These are phyloP conservation scores for Doryteuthis pealeii DNA, from an alignment of 1,140 invertebrate species.

Conservation along the genomic window DNA sequence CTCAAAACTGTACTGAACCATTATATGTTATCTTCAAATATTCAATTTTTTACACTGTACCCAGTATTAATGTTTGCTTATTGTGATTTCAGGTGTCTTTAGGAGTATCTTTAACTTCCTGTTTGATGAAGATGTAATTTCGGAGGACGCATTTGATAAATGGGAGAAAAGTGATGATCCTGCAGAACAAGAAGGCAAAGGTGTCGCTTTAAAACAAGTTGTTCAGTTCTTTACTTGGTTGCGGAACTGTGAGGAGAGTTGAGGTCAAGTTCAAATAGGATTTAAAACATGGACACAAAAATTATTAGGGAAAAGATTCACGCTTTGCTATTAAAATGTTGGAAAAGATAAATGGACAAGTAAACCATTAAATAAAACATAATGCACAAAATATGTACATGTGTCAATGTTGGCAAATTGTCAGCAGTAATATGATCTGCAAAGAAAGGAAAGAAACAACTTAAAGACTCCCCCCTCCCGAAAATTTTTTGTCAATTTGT, in stretches of 20 bases:
- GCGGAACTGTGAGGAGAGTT: conserved; percentile 59
- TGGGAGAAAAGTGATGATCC: conserved; percentile 65
- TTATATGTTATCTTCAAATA: too few relatives aligned
- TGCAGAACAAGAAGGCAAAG: conserved; percentile 65
- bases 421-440: too few relatives aligned
- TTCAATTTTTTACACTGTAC: too few relatives aligned
- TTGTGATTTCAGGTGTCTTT: conserved; percentile 60
- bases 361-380: too few relatives aligned
- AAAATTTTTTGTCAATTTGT: too few relatives aligned
- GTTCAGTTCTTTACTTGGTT: conserved; percentile 67
- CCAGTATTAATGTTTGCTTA: not conserved
- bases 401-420: too few relatives aligned
- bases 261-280: too few relatives aligned
- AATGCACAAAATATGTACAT: too few relatives aligned
- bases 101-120: conserved; percentile 64
- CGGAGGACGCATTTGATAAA: conserved; percentile 66
- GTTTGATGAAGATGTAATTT: conserved; percentile 67
- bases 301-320: not conserved
- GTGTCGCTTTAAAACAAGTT: conserved; percentile 64
- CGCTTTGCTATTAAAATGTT: not conserved
- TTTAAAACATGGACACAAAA: not conserved
- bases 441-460: too few relatives aligned
- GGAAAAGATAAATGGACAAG: not conserved
- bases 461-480: too few relatives aligned
- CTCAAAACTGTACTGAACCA: too few relatives aligned